These are phyloP conservation scores for Aphelenchoides bicaudatus DNA, from an alignment of 2,888 invertebrate genomes.

Conservation along the genomic window DNA sequence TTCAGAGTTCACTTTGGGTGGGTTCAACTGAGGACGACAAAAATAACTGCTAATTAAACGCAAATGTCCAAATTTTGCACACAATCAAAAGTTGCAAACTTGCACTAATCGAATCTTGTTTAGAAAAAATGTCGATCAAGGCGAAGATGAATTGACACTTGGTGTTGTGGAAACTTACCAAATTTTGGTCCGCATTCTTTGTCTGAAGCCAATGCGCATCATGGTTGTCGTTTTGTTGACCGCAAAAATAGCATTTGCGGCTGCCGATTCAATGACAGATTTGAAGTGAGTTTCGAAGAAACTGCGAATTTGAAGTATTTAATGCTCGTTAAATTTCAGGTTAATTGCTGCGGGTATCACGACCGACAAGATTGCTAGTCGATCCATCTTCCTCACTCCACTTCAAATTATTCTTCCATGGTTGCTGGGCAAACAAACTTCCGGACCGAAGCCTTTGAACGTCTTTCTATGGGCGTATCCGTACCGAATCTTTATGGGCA, in stretches of 20 bases:
- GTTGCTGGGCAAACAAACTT: slow-evolving; percentile 76
- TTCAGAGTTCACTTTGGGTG: too few relatives aligned
- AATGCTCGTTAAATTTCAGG: slow-evolving; percentile 80
- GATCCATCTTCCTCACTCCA: slow-evolving; percentile 88
- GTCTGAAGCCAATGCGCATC: slow-evolving; percentile 76
- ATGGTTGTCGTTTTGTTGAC: slow-evolving; percentile 79
- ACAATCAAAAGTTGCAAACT: too few relatives aligned
- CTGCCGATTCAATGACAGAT: slow-evolving; percentile 88
- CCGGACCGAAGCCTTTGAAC: slow-evolving; percentile 82
- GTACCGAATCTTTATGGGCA: slow-evolving; percentile 72
- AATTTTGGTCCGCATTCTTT: slow-evolving; percentile 76
- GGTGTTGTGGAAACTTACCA: slow-evolving; percentile 74
- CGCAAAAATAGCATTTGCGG: slow-evolving; percentile 90
- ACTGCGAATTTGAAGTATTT: background rate
- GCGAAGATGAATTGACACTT: slow-evolving; percentile 64
- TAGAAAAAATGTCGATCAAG: too few relatives aligned
- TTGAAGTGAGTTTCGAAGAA: too few relatives aligned
- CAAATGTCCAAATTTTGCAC: too few relatives aligned
- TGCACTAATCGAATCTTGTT: too few relatives aligned
- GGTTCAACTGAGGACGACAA: too few relatives aligned
- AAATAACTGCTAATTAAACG: too few relatives aligned
- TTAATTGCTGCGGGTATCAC: slow-evolving; percentile 92
- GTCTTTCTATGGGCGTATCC: slow-evolving; percentile 85
- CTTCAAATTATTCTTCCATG: slow-evolving; percentile 87
- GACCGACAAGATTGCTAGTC: slow-evolving; percentile 83